phyloP scores from a whole-genome alignment of 2,888 invertebrate species.

The Rhamnusium bicolor region DNA sequence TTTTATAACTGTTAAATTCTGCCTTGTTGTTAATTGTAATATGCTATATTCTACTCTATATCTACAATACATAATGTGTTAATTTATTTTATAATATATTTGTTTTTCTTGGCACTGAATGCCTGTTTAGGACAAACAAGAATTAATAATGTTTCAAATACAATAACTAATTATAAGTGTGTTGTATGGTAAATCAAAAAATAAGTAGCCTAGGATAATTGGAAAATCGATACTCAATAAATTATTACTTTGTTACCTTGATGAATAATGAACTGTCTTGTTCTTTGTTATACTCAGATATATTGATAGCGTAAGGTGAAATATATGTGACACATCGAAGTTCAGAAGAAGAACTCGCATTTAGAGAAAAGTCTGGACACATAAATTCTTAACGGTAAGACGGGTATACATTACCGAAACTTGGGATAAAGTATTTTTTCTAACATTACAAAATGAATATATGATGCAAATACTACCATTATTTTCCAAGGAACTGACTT shows the following conservation, averaged over 20 bases:
- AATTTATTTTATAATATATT: no score
- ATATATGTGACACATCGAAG: background rate
- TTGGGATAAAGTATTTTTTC: background rate
- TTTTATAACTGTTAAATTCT: no score
- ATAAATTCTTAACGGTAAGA: background rate
- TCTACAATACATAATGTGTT: no score
- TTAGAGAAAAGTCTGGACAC: background rate
- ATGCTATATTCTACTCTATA: no score
- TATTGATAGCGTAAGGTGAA: background rate
- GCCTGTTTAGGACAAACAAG: no score
- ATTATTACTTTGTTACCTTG: background rate
- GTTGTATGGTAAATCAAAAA: background rate
- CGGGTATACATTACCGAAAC: background rate
- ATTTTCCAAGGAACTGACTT: no score
- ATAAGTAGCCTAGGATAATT: background rate
- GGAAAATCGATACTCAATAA: background rate
- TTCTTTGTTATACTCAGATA: background rate
- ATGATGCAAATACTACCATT: no score
- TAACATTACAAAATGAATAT: no score
- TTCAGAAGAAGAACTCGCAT: background rate
- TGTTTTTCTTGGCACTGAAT: no score
- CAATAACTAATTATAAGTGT: background rate
- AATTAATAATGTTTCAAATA: background rate
- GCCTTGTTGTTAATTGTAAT: no score
- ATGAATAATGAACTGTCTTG: background rate